phyloP scores from a whole-genome alignment of 2,113 vertebrate species.

The Eulacestoma nigropectus region DNA sequence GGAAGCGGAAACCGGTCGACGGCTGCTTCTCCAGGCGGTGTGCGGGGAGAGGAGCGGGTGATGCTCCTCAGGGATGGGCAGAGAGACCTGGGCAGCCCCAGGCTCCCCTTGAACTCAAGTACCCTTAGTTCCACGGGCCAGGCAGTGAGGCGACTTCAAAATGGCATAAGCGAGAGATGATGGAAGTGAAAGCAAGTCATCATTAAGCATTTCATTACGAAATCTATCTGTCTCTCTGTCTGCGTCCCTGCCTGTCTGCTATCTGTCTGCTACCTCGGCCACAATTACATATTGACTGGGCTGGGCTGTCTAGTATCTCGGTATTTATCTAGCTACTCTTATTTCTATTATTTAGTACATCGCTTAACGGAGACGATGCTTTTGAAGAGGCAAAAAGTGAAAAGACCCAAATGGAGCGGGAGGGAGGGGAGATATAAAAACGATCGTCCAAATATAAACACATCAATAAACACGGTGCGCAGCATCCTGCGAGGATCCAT shows the following conservation, averaged over 20 bases:
- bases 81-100: not conserved
- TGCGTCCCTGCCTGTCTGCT: constrained; percentile 48
- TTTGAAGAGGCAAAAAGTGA: not conserved
- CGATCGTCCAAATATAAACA: constrained; percentile 6
- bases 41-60: not conserved
- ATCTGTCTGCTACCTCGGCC: constrained; percentile 32
- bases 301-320: not conserved
- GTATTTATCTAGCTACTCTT: not conserved
- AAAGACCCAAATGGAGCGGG: not conserved
- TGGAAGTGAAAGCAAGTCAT: constrained; percentile 15
- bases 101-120: not conserved
- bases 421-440: not conserved
- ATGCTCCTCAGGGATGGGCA: not conserved
- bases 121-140: not conserved
- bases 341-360: constrained; percentile 25
- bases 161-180: not conserved
- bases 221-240: constrained; percentile 38
- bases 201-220: constrained; percentile 23
- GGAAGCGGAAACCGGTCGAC: not conserved
- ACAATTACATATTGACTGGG: constrained; percentile 19
- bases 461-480: constrained; percentile 18
- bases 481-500: constrained; percentile 18
- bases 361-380: not conserved
- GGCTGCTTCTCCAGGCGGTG: not conserved
- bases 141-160: constrained; percentile 10